Evolutionary conservation across 2,113 vertebrate genomes (phyloP), one percentile per base, ranked within the genome.

Genomic region (Rhinolophus sinicus): DNA sequence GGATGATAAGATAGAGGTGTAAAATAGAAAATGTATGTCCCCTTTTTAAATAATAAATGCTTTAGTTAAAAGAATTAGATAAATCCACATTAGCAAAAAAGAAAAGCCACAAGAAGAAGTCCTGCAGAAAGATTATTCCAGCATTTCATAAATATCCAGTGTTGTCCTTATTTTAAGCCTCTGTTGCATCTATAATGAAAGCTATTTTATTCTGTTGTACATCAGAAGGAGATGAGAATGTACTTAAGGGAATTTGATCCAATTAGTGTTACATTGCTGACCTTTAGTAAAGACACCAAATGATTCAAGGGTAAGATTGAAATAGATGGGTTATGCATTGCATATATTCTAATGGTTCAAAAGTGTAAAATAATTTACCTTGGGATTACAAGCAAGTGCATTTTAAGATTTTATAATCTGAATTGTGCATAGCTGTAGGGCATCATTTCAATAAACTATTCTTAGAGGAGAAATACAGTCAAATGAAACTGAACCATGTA

Each of bases 181-280:
- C 50, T 92, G 94, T 85, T 95, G n/a, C 95, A 38, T 67, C 54
- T 97, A 38, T 30, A 96, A 58, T 92, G 90, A 95, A 97, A 69
- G 50, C 73, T 75, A 67, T 69, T 98, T 91, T 94, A 84, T 88
- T 98, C 96, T 97, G 44, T 60, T 94, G 28, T 95, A 88, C 47
- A 73, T 90, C 54, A 86, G 44, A 96, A 98, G 89, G 70, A 93
- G 96, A 93, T 62, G 89, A 76, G 21, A 96, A 88, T 90, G 15
- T 97, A 88, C 96, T 97, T 91, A 97, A 97, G 87, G 94, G 87
- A 72, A 80, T 97, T 96, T 88, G 72, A 96, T 93, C 58, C 40
- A 60, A 75, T 98, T 97, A 91, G 58, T 58, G 28, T 96, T 97
- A 87, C 60, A 80, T 30, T 97, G 22, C 62, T 97, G 94, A 97